Evolutionary conservation across 2,113 vertebrate species (phyloP).

Genomic region (Silurus meridionalis): DNA sequence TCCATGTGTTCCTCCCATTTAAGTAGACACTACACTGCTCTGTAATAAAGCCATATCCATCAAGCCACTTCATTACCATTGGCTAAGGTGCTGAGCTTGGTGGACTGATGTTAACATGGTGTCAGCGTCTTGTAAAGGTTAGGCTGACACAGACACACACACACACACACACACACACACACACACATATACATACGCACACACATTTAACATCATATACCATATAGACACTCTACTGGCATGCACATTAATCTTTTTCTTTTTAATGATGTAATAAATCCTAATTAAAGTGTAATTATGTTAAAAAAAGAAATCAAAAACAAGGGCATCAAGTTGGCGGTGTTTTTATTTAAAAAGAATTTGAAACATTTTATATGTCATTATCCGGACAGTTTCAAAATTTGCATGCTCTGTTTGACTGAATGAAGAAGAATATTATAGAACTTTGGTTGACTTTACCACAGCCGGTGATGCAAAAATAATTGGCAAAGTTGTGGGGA

Average conservation of each 20-base stretch:
- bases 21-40: conserved; percentile 7
- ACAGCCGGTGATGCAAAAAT: not conserved
- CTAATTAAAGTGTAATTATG: too few relatives aligned
- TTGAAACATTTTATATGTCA: not conserved
- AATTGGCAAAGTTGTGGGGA: not conserved
- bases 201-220: not conserved
- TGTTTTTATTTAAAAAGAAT: too few relatives aligned
- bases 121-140: conserved; percentile 26
- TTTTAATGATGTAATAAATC: too few relatives aligned
- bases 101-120: conserved; percentile 22
- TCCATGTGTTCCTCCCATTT: conserved; percentile 46
- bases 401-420: not conserved
- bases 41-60: conserved; percentile 45
- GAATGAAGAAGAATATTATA: not conserved
- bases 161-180: not conserved
- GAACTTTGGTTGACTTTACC: not conserved
- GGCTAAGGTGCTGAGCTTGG: conserved; percentile 12
- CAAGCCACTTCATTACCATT: conserved; percentile 25
- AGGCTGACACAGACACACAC: not conserved
- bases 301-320: too few relatives aligned
- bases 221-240: too few relatives aligned
- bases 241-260: not conserved
- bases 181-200: not conserved
- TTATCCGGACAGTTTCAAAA: not conserved
- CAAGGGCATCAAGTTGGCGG: too few relatives aligned